A percentile compares a stretch with the other conserved stretches of the same genome.
phyloP scores from a whole-genome alignment of 1,140 invertebrate species.

The Charaxes varanes region DNA sequence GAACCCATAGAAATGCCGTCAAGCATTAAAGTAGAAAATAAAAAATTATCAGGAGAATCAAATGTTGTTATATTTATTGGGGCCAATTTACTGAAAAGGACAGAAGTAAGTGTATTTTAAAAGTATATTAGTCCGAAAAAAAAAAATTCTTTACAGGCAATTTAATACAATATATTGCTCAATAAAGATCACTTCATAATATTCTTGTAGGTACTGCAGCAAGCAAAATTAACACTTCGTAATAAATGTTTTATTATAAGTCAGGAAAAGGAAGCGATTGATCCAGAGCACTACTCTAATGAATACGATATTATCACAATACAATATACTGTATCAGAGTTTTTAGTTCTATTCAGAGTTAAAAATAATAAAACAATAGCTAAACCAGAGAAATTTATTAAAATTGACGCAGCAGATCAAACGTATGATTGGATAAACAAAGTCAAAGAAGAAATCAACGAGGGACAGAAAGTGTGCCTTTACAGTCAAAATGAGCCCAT shows the following conservation, averaged over 20 bases:
- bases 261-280: slow-evolving; percentile 43
- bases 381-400: slow-evolving; percentile 60
- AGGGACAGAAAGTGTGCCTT: slow-evolving; percentile 74
- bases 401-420: slow-evolving; percentile 41
- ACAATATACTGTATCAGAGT: slow-evolving; percentile 57
- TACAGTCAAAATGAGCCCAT: slow-evolving; percentile 77
- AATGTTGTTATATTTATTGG: slow-evolving; percentile 76
- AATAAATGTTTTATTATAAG: too few relatives aligned
- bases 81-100: slow-evolving; percentile 56
- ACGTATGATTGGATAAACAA: slow-evolving; percentile 59
- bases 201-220: too few relatives aligned
- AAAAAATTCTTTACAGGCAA: slow-evolving; percentile 40
- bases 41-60: slow-evolving; percentile 75
- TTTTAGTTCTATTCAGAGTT: slow-evolving; percentile 57
- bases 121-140: slow-evolving; percentile 2
- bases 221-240: too few relatives aligned
- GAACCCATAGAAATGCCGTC: slow-evolving; percentile 62
- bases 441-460: slow-evolving; percentile 74
- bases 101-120: slow-evolving; percentile 31
- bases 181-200: slow-evolving; percentile 72
- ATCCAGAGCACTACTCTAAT: slow-evolving; percentile 39
- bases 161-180: slow-evolving; percentile 53
- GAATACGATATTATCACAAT: slow-evolving; percentile 60
- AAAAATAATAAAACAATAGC: slow-evolving; percentile 54
- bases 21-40: slow-evolving; percentile 76